Evolutionary conservation across 2,797 vertebrate species (phyloP), one percentile per base, ranked within the genome.

Genomic region (Coreius guichenoti): DNA sequence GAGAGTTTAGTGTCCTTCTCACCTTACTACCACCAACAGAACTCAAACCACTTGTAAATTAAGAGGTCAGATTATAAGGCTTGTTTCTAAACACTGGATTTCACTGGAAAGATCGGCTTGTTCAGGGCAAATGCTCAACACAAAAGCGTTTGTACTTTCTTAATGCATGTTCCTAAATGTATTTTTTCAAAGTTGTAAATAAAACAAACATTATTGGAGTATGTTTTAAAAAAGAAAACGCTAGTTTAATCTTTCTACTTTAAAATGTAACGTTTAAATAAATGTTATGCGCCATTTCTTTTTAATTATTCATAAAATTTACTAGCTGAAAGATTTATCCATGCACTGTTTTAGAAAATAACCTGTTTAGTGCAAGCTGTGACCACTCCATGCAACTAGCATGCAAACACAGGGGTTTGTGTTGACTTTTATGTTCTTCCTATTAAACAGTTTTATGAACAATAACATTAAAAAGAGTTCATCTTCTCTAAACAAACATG

Each of bases 1-100:
- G 83, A 75, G 72, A 70, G 54, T 63, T 82, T 73, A 73, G 81
- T 81, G 43, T 80, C 61, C 82, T 65, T 80, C 80, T 87, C 80
- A 49, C 77, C 78, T 87, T 80, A 85, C 69, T 65, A 75, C 31
- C 54, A 26, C 56, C 61, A 56, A 65, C 51, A 63, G 80, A 47
- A 16, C 39, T 81, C 78, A 69, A 63, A 45, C 29, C 49, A 17
- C 58, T 67, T 63, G 31, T 51, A 36, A 80, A 56, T 63, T n/a
- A 70, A 58, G 65, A 69, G 29, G n/a, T 70, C 47, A 58, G 36
- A 58, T 11, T 21, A n/a, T 45, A 3, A 43, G 5, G n/a, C 31
- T 31, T 31, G n/a, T 45, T 21, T 63, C 49, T 74, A 63, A 49
- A 49, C 19, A 1, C 49, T 7, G 36, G 9, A 13, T 36, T 70